phyloP scores from a whole-genome alignment of 2,113 vertebrate species.

The Rhombomys opimus region DNA sequence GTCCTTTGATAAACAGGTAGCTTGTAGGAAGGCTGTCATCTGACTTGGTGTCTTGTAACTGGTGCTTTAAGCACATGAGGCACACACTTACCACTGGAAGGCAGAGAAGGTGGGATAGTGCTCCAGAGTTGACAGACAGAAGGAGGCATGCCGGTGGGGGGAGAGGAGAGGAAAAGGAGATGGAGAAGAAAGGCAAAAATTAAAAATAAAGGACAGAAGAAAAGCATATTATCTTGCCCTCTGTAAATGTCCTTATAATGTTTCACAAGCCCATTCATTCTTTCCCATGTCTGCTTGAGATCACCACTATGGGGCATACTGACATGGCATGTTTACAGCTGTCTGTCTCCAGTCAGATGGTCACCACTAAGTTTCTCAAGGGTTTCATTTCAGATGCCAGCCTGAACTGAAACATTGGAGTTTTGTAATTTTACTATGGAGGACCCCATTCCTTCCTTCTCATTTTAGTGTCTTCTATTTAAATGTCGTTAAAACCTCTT shows the following conservation, averaged over 20 bases:
- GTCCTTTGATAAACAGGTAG: background rate
- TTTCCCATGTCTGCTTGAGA: background rate
- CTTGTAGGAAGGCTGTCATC: background rate
- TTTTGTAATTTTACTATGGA: background rate
- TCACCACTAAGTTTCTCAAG: background rate
- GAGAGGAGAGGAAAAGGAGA: too few species aligned
- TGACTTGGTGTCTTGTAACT: background rate
- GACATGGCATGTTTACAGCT: background rate
- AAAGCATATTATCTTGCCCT: too few species aligned
- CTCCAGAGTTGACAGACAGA: background rate
- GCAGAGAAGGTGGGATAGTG: background rate
- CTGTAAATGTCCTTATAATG: background rate
- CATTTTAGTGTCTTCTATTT: background rate
- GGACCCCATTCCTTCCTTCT: background rate
- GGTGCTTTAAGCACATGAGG: background rate
- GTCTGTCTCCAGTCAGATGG: background rate
- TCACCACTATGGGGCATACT: background rate
- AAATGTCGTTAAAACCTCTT: background rate
- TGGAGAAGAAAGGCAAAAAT: background rate
- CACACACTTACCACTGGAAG: background rate
- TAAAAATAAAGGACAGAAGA: background rate
- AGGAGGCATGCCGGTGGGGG: rapidly evolving
- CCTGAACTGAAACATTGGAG: background rate
- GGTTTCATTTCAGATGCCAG: background rate
- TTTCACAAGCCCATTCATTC: background rate